Evolutionary conservation across 1,140 invertebrate species (phyloP).

Genomic region (Drosophila nannoptera): DNA sequence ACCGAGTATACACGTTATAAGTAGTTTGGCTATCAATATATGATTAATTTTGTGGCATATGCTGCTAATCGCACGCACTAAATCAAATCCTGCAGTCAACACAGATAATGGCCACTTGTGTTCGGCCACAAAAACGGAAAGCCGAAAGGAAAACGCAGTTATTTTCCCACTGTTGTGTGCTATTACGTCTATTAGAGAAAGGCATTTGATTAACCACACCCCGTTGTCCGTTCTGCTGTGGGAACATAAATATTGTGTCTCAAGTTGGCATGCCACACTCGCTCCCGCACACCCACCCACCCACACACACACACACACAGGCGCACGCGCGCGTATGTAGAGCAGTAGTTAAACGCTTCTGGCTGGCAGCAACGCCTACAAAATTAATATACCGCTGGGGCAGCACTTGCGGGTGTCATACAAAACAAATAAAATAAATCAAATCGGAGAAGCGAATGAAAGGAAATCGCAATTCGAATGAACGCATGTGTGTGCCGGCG

Average conservation of each 20-base stretch:
- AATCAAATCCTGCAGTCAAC: conserved; percentile 39
- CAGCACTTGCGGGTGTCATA: conserved; percentile 76
- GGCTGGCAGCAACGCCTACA: conserved; percentile 65
- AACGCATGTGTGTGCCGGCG: conserved; percentile 60
- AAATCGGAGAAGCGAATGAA: conserved; percentile 66
- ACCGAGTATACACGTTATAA: neutral
- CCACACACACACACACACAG: too few species aligned
- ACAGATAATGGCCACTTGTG: conserved; percentile 44
- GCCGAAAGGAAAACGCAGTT: conserved; percentile 1
- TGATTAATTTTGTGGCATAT: conserved; percentile 17
- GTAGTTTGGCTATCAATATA: conserved; percentile 12
- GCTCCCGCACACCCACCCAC: too few species aligned
- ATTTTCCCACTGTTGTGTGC: conserved; percentile 24
- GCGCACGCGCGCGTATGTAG: neutral
- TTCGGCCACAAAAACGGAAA: conserved; percentile 7
- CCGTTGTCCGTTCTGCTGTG: conserved; percentile 20
- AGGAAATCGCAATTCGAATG: conserved; percentile 70
- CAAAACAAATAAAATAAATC: conserved; percentile 79
- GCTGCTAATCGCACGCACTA: conserved; percentile 12
- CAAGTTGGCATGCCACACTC: conserved; percentile 17
- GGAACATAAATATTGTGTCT: conserved; percentile 52
- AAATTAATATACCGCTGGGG: conserved; percentile 73
- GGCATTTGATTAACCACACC: conserved; percentile 61
- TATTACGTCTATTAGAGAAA: conserved; percentile 29
- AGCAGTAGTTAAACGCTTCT: conserved; percentile 45